phyloP scores from a whole-genome alignment of 92 coral and sea anemone genomes.

The Meandrina meandrites region DNA sequence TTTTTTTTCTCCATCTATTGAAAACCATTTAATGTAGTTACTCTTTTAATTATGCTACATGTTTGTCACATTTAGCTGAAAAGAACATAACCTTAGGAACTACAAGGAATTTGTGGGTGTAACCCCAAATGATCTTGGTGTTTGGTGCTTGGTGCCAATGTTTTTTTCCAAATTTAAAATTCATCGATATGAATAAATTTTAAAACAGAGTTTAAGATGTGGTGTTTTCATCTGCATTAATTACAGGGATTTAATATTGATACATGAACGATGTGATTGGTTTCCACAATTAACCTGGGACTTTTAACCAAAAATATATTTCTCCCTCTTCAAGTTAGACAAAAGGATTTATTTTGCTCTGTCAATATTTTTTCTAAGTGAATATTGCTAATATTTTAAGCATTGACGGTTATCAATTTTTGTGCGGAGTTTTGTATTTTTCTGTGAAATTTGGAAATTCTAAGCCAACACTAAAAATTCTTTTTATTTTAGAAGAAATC shows the following conservation, averaged over 20 bases:
- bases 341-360: background rate
- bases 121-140: background rate
- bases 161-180: background rate
- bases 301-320: background rate
- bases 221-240: background rate
- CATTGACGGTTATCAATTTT: background rate
- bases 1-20: background rate
- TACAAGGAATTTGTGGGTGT: background rate
- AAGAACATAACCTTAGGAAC: background rate
- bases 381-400: background rate
- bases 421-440: background rate
- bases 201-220: background rate
- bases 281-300: background rate
- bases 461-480: background rate
- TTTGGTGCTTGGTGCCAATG: too few relatives aligned
- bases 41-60: background rate
- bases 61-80: background rate
- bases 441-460: background rate
- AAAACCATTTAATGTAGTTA: background rate
- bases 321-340: background rate
- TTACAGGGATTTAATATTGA: background rate
- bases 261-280: background rate
- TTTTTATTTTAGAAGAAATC: background rate
- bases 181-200: background rate
- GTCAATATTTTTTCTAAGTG: slow-evolving; percentile 9